Evolutionary conservation across 2,797 vertebrate species (phyloP), one percentile per base, ranked within the genome.

Genomic region (Lycodopsis pacificus): DNA sequence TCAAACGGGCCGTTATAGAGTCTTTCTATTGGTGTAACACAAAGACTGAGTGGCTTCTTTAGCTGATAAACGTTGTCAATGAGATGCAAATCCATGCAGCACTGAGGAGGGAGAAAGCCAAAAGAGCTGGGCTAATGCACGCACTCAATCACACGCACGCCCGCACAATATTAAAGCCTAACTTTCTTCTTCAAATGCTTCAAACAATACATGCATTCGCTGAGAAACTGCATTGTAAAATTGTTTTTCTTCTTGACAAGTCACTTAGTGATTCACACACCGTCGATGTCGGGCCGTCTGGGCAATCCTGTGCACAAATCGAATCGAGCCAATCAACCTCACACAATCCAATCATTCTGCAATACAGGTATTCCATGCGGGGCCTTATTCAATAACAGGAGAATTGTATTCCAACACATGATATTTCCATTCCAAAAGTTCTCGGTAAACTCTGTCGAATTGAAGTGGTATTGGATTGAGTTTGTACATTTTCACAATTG

Each of bases 81-180:
- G 90, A 93, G 87, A 94, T 93, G 91, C 89, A 92, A 91, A 91
- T 94, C 89, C 89, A 90, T 91, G 90, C 90, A 88, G 87, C 84
- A 80, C 67, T 30, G 65, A 83, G 70, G 78, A 59, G 77, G 76
- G 66, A 73, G 88, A 69, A 64, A 82, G 74, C 49, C 81, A 78
- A 78, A 19, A 75, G 80, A 78, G 66, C 66, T 59, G 70, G 74
- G 76, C 44, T 58, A 57, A 7, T 38, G 38, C 17, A 8, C 36
- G 46, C 25, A 42, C 25, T 15, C 49, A 30, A 42, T 61, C 58
- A 54, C 44, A 63, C 65, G 11, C 38, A 17, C 42, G 44, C 56
- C 27, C 58, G 71, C 54, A 75, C 44, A 42, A 77, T 72, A 84
- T 80, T 72, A 82, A 83, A 86, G 62, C 64, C 65, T 17, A 68